These are phyloP conservation scores for Phengaris arion DNA, from an alignment of 2,888 invertebrate genomes.

Conservation along the genomic window DNA sequence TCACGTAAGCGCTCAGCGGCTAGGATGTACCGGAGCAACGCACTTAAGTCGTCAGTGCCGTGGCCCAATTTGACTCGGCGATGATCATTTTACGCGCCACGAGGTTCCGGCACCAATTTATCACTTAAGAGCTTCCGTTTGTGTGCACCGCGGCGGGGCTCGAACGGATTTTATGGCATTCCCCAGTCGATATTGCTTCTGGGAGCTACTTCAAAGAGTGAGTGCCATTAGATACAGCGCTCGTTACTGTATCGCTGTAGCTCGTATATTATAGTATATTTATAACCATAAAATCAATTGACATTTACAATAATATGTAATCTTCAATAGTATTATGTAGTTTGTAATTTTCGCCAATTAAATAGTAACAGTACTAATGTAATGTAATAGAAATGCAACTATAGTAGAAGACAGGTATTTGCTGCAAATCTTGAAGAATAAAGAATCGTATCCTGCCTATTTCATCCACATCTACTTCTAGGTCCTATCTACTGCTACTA, in stretches of 20 bases:
- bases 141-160: conserved; percentile 51
- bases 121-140: conserved; percentile 76
- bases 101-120: conserved; percentile 76
- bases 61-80: conserved; percentile 57
- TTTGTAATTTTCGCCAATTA: neutral
- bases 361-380: too few species aligned
- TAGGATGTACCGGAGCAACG: conserved; percentile 55
- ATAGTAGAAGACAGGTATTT: too few species aligned
- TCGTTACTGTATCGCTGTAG: conserved; percentile 14
- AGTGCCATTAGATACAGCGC: conserved; percentile 25
- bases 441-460: too few species aligned
- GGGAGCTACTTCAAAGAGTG: conserved; percentile 44
- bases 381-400: too few species aligned
- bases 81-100: conserved; percentile 71
- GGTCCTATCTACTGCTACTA: too few species aligned
- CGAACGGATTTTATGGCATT: conserved; percentile 52
- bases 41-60: conserved; percentile 54
- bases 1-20: conserved; percentile 29
- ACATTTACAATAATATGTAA: neutral
- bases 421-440: too few species aligned
- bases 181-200: conserved; percentile 48
- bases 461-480: too few species aligned
- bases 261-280: too few species aligned
- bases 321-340: neutral
- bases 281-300: conserved; percentile 3